Evolutionary conservation across 2,113 vertebrate species (phyloP).

Genomic region (Seriola aureovittata): DNA sequence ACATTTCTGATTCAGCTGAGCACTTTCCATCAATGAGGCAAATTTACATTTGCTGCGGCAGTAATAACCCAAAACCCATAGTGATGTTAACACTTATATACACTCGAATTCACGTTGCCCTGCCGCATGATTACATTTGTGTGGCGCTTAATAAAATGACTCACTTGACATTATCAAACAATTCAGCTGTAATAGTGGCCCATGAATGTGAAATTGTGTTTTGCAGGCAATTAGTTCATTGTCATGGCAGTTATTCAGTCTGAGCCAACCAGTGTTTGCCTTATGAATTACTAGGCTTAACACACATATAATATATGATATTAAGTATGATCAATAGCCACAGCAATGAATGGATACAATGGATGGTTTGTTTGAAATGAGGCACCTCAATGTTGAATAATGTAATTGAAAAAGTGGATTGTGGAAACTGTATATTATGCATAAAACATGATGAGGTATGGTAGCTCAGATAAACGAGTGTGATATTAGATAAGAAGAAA

Average conservation of each 20-base stretch:
- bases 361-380: conserved; percentile 53
- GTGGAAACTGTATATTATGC: conserved; percentile 48
- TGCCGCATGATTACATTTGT: conserved; percentile 75
- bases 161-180: conserved; percentile 81
- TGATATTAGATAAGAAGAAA: conserved; percentile 44
- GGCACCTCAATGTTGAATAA: conserved; percentile 11
- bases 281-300: conserved; percentile 48
- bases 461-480: conserved; percentile 52
- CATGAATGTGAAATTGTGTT: conserved; percentile 72
- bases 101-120: conserved; percentile 69
- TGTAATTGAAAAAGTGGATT: conserved; percentile 47
- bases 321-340: conserved; percentile 34
- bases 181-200: conserved; percentile 69
- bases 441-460: conserved; percentile 33
- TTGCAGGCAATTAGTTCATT: conserved; percentile 74
- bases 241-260: conserved; percentile 46
- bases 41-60: conserved; percentile 74
- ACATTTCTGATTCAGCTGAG: conserved; percentile 76
- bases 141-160: conserved; percentile 73
- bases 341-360: conserved; percentile 35
- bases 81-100: conserved; percentile 75
- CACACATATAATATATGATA: conserved; percentile 32
- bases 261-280: conserved; percentile 55
- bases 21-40: conserved; percentile 71
- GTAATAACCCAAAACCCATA: conserved; percentile 76